Base-by-base conservation (phyloP, 1,140 invertebrate species). In the Cylas formicarius region DNA sequence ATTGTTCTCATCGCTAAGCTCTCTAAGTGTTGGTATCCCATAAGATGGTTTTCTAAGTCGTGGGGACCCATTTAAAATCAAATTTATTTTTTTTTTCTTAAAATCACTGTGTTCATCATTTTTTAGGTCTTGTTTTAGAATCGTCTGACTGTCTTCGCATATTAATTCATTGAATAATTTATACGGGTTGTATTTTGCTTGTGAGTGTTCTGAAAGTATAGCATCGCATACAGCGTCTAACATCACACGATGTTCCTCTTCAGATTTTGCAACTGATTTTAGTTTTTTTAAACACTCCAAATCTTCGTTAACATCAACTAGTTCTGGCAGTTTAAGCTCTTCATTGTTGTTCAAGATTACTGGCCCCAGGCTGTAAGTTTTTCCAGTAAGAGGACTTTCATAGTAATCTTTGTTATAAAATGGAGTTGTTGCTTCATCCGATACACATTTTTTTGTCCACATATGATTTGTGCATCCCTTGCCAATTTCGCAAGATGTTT, bases 141-240 rank as follows among this genome's bases (percentile, higher is more conserved):
- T n/a, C n/a, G n/a, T n/a, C n/a, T n/a, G n/a, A n/a, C n/a, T n/a
- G n/a, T n/a, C n/a, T n/a, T n/a, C n/a, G n/a, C n/a, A n/a, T n/a
- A n/a, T n/a, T n/a, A n/a, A n/a, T n/a, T n/a, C n/a, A n/a, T n/a
- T n/a, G n/a, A n/a, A n/a, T n/a, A n/a, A n/a, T n/a, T n/a, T n/a
- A n/a, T n/a, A n/a, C n/a, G n/a, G n/a, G n/a, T n/a, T n/a, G n/a
- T n/a, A n/a, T n/a, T n/a, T n/a, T n/a, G n/a, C n/a, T n/a, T n/a
- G n/a, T n/a, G n/a, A n/a, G 19, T 47, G 36, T 20, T 47, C 44
- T 29, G 36, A 34, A 11, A 47, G 23, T 4, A 47, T 47, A 5
- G 37, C 44, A 24, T 47, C 37, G 21, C 44, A 47, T 13, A 47
- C 31, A 4, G 44, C 44, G 22, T 47, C 44, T 16, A 47, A 17